Percentiles rank a stretch among this genome's conserved stretches.
Evolutionary conservation across 1,140 invertebrate genomes (phyloP).

Genomic region (Lanistes nyassanus): DNA sequence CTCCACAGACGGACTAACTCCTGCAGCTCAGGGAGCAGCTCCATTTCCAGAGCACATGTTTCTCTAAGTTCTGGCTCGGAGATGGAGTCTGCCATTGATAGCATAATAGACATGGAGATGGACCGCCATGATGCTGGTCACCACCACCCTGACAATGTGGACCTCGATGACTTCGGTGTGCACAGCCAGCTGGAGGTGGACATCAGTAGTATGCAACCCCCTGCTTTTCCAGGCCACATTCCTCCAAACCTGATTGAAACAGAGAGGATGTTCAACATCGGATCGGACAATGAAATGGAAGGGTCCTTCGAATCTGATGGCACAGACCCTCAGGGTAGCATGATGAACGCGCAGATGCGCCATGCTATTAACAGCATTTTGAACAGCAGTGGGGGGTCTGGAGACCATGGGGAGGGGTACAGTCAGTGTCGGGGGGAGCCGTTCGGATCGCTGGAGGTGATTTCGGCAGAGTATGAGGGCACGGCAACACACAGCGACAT

Average conservation of each 20-base stretch:
- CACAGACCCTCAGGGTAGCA: constrained; percentile 32
- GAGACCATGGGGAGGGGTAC: constrained; percentile 1
- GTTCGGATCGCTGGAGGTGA: no score
- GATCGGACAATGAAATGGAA: constrained; percentile 9
- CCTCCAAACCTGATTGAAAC: constrained; percentile 2
- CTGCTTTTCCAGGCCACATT: not conserved
- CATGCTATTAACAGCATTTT: constrained; percentile 60
- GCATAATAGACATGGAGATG: constrained; percentile 30
- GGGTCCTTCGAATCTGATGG: constrained; percentile 32
- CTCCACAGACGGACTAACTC: no score
- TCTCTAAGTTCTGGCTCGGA: not conserved
- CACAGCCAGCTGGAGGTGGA: not conserved
- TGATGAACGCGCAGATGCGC: constrained; percentile 53
- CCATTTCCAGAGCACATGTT: no score
- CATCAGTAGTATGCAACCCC: not conserved
- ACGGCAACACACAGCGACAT: not conserved
- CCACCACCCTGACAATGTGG: not conserved
- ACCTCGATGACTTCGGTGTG: constrained; percentile 3
- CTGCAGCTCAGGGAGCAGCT: no score
- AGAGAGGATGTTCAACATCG: constrained; percentile 8
- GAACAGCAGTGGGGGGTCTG: constrained; percentile 36
- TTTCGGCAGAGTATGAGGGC: no score
- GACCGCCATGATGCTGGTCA: not conserved
- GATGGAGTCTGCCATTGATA: constrained; percentile 21
- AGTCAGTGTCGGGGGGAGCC: no score